Conservation (phyloP, 1,140 invertebrate species). For the Aleiodes sp. region DNA sequence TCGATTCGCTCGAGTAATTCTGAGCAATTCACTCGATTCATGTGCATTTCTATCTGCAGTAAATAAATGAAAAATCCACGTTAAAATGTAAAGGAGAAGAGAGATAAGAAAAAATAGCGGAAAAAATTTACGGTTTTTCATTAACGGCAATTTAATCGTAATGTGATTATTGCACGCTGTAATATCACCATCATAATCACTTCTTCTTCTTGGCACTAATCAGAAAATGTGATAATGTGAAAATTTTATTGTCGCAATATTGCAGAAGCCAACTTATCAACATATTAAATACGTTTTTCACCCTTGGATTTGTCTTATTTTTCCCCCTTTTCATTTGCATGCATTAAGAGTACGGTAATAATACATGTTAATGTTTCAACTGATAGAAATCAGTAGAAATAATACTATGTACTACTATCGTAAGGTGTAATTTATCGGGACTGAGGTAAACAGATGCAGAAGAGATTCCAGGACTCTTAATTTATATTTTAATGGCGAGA, state of each 20-base stretch:
- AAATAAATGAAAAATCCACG: neutral
- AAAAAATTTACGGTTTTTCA: conserved; percentile 1
- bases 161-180: neutral
- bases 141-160: neutral
- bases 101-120: too few relatives aligned
- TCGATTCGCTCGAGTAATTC: conserved; percentile 22
- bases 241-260: neutral
- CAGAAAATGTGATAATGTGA: neutral
- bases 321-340: neutral
- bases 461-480: neutral
- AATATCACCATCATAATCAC: neutral
- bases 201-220: neutral
- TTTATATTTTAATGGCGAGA: neutral
- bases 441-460: neutral
- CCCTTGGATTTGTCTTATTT: neutral
- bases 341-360: conserved; percentile 19
- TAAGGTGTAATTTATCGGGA: conserved; percentile 23
- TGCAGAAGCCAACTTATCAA: neutral
- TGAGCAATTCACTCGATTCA: neutral
- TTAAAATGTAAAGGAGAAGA: neutral
- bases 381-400: conserved; percentile 32
- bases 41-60: neutral
- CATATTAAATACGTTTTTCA: neutral
- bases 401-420: conserved; percentile 15
- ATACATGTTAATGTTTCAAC: too few relatives aligned